Evolutionary conservation across 2,888 invertebrate genomes (phyloP).

Genomic region (Elegia similella): DNA sequence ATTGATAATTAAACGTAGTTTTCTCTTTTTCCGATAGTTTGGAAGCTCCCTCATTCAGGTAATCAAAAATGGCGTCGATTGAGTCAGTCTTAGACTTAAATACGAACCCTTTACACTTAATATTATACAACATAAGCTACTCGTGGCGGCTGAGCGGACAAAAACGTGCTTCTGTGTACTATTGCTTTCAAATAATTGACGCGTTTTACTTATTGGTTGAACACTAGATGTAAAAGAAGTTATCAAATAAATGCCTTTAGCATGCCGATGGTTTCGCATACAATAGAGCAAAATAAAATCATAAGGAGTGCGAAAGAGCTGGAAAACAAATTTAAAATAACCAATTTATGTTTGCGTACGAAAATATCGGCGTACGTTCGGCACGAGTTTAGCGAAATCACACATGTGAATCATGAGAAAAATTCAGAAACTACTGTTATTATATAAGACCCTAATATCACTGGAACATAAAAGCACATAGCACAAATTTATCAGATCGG

Average conservation of each 20-base stretch:
- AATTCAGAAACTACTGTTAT: slow-evolving; percentile 19
- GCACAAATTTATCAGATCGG: slow-evolving; percentile 24
- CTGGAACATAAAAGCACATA: slow-evolving; percentile 60
- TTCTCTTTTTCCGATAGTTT: not conserved
- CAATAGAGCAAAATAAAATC: no score
- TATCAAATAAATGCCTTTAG: not conserved
- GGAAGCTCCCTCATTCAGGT: not conserved
- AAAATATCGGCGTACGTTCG: not conserved
- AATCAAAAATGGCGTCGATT: slow-evolving; percentile 31
- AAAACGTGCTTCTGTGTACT: slow-evolving; percentile 38
- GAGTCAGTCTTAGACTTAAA: slow-evolving; percentile 51
- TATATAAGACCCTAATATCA: slow-evolving; percentile 58
- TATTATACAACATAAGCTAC: slow-evolving; percentile 24
- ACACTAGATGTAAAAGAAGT: not conserved
- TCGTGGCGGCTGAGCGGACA: slow-evolving; percentile 24
- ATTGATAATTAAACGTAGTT: no score
- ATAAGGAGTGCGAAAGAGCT: no score
- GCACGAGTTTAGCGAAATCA: slow-evolving; percentile 13
- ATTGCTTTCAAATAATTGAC: slow-evolving; percentile 16
- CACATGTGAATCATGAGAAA: slow-evolving; percentile 10
- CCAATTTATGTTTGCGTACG: not conserved
- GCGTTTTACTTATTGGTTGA: not conserved
- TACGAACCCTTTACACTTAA: slow-evolving; percentile 9
- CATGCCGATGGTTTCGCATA: no score
- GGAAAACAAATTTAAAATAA: no score